phyloP scores from a whole-genome alignment of 2,888 invertebrate genomes.

The Acleris sparsana region DNA sequence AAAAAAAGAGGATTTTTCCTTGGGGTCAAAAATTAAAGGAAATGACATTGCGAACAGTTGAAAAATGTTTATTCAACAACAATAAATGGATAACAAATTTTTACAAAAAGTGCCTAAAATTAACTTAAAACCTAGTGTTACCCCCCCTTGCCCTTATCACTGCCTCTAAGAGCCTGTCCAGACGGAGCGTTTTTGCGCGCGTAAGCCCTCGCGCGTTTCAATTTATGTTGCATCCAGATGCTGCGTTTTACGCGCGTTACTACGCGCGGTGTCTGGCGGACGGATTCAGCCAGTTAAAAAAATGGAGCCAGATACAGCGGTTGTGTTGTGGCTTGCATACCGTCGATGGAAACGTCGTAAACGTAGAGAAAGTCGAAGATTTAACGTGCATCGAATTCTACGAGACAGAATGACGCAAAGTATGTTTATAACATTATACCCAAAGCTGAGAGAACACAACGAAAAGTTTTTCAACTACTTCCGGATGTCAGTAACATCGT shows the following conservation, averaged over 20 bases:
- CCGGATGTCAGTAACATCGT: conserved; percentile 49
- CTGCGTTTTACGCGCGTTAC: neutral
- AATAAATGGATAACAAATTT: too few relatives aligned
- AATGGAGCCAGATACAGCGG: conserved; percentile 7
- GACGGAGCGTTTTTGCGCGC: too few relatives aligned
- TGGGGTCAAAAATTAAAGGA: too few relatives aligned
- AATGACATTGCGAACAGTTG: too few relatives aligned
- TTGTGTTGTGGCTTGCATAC: conserved; percentile 6
- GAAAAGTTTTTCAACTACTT: conserved; percentile 48
- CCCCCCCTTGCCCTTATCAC: too few relatives aligned
- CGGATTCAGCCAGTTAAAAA: conserved; percentile 12
- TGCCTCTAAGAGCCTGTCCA: neutral
- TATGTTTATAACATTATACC: neutral
- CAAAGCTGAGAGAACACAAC: too few relatives aligned
- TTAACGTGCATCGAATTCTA: neutral
- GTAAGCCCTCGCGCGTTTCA: too few relatives aligned
- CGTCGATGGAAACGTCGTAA: conserved; percentile 4
- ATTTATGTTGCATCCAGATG: neutral
- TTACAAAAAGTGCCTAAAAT: too few relatives aligned
- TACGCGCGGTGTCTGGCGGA: conserved; percentile 10
- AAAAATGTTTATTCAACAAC: too few relatives aligned
- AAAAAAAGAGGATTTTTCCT: too few relatives aligned
- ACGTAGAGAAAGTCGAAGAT: conserved; percentile 2
- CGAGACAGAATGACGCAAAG: neutral
- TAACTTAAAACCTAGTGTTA: too few relatives aligned